phyloP scores from a whole-genome alignment of 2,113 vertebrate species.

The Polyodon spathula region DNA sequence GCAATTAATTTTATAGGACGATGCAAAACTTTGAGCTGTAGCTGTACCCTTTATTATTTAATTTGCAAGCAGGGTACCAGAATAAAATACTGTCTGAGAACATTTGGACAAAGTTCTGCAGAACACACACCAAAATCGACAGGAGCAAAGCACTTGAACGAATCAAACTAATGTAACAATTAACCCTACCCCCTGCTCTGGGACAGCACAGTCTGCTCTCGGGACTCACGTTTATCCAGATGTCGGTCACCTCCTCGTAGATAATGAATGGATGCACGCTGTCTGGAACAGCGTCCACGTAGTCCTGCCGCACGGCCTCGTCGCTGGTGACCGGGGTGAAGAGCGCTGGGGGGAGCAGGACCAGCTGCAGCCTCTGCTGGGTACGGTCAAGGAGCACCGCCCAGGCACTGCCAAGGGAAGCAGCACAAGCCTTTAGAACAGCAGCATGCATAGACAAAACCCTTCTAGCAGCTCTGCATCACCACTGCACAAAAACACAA shows the following conservation, averaged over 20 bases:
- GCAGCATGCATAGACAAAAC: background rate
- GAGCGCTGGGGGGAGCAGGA: constrained; percentile 76
- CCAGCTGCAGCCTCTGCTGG: constrained; percentile 82
- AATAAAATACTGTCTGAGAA: too few relatives aligned
- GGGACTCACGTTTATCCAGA: constrained; percentile 87
- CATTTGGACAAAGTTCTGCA: too few relatives aligned
- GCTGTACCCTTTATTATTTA: too few relatives aligned
- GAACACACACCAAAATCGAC: too few relatives aligned
- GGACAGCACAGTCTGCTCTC: background rate
- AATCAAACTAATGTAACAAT: background rate
- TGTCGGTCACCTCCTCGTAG: constrained; percentile 85
- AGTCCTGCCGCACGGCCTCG: constrained; percentile 64
- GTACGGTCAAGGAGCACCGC: constrained; percentile 87
- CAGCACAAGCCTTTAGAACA: constrained; percentile 29
- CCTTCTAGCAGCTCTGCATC: too few relatives aligned
- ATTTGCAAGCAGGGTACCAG: too few relatives aligned
- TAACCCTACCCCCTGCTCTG: background rate
- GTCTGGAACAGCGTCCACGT: constrained; percentile 65
- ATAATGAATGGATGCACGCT: constrained; percentile 75
- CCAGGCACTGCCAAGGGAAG: constrained; percentile 69
- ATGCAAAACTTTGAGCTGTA: too few relatives aligned
- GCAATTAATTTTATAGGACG: too few relatives aligned
- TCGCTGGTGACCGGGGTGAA: constrained; percentile 72
- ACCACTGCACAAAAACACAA: too few relatives aligned
- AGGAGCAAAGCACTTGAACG: too few relatives aligned